Evolutionary conservation across 2,888 invertebrate genomes (phyloP).

Genomic region (Gymnoscelis rufifasciata): DNA sequence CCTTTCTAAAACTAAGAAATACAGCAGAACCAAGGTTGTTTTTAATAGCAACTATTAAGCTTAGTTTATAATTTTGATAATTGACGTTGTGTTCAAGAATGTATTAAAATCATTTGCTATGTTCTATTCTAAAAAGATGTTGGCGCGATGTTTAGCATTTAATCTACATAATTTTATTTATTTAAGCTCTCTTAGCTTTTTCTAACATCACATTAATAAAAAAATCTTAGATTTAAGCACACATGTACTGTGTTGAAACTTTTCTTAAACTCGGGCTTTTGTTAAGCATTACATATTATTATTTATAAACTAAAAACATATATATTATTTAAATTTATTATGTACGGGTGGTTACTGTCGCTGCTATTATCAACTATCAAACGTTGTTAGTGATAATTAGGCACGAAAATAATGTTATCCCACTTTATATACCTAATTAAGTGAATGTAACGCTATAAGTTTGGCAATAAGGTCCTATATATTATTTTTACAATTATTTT

Average conservation of each 20-base stretch:
- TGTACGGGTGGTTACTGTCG: neutral
- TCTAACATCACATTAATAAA: conserved; percentile 24
- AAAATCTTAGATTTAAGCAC: too few relatives aligned
- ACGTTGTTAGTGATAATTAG: conserved; percentile 1
- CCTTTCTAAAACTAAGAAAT: conserved; percentile 43
- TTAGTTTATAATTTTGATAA: neutral
- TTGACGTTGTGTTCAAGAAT: neutral
- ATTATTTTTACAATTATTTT: conserved; percentile 16
- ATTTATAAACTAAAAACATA: too few relatives aligned
- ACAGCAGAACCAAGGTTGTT: conserved; percentile 25
- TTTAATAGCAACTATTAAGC: conserved; percentile 14
- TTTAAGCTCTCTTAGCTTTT: conserved; percentile 23
- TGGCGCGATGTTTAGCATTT: conserved; percentile 42
- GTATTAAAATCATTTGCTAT: too few relatives aligned
- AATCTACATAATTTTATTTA: conserved; percentile 33
- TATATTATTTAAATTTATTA: neutral
- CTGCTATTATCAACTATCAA: conserved; percentile 1
- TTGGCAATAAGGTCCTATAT: conserved; percentile 11
- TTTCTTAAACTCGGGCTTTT: too few relatives aligned
- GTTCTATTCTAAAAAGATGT: too few relatives aligned
- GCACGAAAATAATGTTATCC: neutral
- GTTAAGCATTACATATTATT: too few relatives aligned
- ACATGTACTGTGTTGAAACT: too few relatives aligned
- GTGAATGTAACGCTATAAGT: too few relatives aligned
- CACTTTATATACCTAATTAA: neutral